Conservation (phyloP, 1,140 invertebrate species). For the Apis mellifera region DNA sequence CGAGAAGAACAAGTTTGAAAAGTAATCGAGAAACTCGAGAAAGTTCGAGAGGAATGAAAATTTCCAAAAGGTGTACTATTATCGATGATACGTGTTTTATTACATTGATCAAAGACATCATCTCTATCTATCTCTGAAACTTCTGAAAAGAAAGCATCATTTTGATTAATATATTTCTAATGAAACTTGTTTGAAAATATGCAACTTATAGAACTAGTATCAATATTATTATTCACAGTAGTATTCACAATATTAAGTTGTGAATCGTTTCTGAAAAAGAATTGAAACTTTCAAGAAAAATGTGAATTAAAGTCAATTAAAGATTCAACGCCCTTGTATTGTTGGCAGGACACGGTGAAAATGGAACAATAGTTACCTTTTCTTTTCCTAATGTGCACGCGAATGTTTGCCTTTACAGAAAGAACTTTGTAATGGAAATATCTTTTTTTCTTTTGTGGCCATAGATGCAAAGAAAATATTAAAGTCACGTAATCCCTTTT, state of each 20-base stretch:
- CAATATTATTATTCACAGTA: no score
- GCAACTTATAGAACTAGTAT: no score
- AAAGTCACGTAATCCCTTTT: conserved; percentile 1
- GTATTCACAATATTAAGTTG: no score
- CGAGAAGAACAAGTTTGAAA: background rate
- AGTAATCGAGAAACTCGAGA: background rate
- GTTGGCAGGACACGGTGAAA: conserved; percentile 19
- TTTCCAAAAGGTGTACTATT: background rate
- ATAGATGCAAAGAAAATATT: background rate
- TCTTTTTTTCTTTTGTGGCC: background rate
- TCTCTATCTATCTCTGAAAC: background rate
- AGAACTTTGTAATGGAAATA: conserved; percentile 19
- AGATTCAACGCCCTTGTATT: conserved; percentile 6
- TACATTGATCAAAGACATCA: background rate
- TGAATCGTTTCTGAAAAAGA: no score
- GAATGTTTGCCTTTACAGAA: background rate
- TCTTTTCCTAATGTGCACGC: conserved; percentile 3
- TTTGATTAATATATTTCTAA: no score
- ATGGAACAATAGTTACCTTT: conserved; percentile 14
- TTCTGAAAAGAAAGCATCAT: no score
- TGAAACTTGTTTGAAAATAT: no score
- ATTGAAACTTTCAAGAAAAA: background rate
- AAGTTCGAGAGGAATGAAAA: background rate
- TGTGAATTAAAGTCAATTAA: conserved; percentile 16
- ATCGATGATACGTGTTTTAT: conserved; percentile 12